These are phyloP conservation scores for Anolis sagrei DNA, from an alignment of 2,113 vertebrate species.

Conservation along the genomic window DNA sequence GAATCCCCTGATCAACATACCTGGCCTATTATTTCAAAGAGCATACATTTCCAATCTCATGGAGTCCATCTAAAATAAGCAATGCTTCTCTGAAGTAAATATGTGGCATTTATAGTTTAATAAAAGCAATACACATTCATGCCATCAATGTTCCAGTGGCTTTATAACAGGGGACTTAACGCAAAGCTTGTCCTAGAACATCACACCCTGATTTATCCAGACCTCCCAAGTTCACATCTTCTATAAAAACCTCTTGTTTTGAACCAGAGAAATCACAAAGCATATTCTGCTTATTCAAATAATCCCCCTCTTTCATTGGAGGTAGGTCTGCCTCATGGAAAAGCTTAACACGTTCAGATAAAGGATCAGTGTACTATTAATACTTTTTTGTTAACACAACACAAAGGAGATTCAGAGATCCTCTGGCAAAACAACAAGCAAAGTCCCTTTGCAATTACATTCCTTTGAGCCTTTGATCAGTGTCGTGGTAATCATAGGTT, in stretches of 20 bases:
- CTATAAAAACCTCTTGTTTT: constrained; percentile 45
- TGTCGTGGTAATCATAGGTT: neutral
- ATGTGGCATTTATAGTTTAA: neutral
- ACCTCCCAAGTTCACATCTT: constrained; percentile 11
- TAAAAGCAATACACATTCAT: neutral
- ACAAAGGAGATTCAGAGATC: neutral
- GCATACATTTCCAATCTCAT: too few relatives aligned
- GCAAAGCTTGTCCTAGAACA: constrained; percentile 16
- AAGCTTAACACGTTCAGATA: constrained; percentile 35
- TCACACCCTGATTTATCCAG: constrained; percentile 9
- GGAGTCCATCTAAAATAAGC: neutral
- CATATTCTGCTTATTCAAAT: constrained; percentile 49
- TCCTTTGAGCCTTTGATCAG: neutral
- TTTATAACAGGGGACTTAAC: constrained; percentile 5
- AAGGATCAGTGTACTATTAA: constrained; percentile 40
- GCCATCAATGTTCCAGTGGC: neutral
- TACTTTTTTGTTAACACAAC: constrained; percentile 28
- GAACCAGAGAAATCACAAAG: constrained; percentile 45
- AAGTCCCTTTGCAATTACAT: constrained; percentile 7
- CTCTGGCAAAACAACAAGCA: constrained; percentile 39
- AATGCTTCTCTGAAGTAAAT: neutral
- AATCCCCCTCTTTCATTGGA: constrained; percentile 45
- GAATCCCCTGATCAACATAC: too few relatives aligned
- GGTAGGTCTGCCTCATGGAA: constrained; percentile 42
- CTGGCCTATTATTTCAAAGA: too few relatives aligned